Evolutionary conservation across 2,113 vertebrate species (phyloP).

Genomic region (Caloenas nicobarica): DNA sequence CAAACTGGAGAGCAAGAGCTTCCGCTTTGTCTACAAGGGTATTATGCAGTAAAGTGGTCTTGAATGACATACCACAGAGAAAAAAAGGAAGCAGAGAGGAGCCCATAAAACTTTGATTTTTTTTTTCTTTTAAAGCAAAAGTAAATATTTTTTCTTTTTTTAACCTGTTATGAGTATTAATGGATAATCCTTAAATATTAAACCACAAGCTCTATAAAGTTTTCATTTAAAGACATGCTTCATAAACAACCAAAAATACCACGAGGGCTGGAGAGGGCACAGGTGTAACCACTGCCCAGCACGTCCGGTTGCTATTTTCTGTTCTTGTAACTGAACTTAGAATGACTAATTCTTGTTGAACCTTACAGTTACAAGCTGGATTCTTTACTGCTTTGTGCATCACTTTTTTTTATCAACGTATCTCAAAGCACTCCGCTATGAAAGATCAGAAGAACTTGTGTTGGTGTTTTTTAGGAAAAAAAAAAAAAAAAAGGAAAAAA

Average conservation of each 20-base stretch:
- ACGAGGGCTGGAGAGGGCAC: neutral
- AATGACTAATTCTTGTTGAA: slow-evolving; percentile 3
- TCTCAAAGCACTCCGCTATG: neutral
- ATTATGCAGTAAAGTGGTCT: neutral
- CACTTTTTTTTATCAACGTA: neutral
- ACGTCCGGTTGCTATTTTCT: neutral
- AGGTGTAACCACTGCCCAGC: neutral
- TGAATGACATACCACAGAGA: neutral
- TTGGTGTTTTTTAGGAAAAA: neutral
- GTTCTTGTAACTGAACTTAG: neutral
- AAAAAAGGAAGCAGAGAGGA: neutral
- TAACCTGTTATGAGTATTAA: neutral
- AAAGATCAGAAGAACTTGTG: neutral
- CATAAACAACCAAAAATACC: neutral
- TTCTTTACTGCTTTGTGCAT: neutral
- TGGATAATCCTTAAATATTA: neutral
- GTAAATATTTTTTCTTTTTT: neutral
- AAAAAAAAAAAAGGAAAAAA: neutral
- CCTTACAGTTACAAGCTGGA: neutral
- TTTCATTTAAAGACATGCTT: neutral
- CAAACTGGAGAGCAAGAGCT: neutral
- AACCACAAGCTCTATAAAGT: neutral
- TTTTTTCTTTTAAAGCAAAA: neutral
- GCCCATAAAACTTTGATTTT: neutral
- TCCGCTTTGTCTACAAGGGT: neutral